These are phyloP conservation scores for Calephelis virginiensis DNA, from an alignment of 1,140 invertebrate genomes.

Conservation along the genomic window DNA sequence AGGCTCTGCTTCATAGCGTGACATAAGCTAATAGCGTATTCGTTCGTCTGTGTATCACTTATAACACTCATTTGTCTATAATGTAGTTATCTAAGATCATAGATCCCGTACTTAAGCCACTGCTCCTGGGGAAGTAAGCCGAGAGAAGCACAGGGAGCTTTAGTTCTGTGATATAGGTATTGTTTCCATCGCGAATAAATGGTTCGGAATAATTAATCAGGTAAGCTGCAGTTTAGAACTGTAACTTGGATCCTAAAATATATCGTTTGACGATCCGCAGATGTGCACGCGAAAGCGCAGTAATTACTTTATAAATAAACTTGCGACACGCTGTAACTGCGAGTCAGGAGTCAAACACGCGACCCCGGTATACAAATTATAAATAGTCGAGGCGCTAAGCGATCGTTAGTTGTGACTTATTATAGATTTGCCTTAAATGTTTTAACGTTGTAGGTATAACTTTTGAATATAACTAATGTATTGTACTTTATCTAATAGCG, in stretches of 20 bases:
- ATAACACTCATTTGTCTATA: too few species aligned
- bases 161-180: background rate
- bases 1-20: too few species aligned
- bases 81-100: too few species aligned
- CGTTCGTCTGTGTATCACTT: too few species aligned
- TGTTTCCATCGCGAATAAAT: slow-evolving; percentile 5
- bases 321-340: background rate
- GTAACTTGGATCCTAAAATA: slow-evolving; percentile 6
- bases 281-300: slow-evolving; percentile 13
- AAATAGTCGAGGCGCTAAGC: background rate
- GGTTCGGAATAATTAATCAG: slow-evolving; percentile 10
- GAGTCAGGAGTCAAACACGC: background rate
- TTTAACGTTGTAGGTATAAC: too few species aligned
- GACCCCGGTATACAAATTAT: slow-evolving; percentile 6
- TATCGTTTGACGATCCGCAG: slow-evolving; percentile 18
- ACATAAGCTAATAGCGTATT: too few species aligned
- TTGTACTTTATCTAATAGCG: too few species aligned
- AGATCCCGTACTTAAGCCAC: too few species aligned
- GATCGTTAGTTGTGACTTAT: background rate
- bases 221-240: slow-evolving; percentile 3
- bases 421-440: background rate
- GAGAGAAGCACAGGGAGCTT: background rate
- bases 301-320: slow-evolving; percentile 18
- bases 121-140: background rate
- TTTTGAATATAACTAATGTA: too few species aligned